Conservation (phyloP, 2,113 vertebrate genomes). For the Daphoenositta chrysoptera region DNA sequence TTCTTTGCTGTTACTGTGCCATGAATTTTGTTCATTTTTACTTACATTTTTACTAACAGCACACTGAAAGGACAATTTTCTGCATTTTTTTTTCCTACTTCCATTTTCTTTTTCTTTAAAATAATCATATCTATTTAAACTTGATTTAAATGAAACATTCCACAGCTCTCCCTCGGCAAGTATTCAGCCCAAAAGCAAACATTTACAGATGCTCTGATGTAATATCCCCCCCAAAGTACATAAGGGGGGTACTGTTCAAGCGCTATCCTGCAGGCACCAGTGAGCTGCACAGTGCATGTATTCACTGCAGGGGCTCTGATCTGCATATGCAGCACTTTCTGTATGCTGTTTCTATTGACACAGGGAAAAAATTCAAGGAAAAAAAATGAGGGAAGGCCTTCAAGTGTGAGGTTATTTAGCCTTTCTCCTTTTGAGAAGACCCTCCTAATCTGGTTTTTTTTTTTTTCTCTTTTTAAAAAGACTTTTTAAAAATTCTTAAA, state of each 20-base stretch:
- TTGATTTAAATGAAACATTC: conserved; percentile 4
- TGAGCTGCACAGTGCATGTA: neutral
- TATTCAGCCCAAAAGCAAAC: conserved; percentile 39
- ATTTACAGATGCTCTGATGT: conserved; percentile 44
- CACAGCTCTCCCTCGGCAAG: neutral
- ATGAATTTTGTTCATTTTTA: neutral
- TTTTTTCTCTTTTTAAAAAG: neutral
- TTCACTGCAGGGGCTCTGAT: conserved; percentile 31
- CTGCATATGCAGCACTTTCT: conserved; percentile 26
- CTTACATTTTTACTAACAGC: neutral
- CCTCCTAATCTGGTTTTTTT: neutral
- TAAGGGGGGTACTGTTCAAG: conserved; percentile 21
- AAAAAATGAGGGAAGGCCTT: neutral
- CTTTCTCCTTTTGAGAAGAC: neutral
- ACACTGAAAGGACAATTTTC: neutral
- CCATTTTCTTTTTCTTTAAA: neutral
- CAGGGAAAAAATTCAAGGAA: neutral
- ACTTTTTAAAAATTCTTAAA: neutral
- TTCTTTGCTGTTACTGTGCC: neutral
- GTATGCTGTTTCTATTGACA: neutral
- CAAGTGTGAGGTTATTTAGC: neutral
- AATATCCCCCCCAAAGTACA: neutral
- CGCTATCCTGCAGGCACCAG: neutral
- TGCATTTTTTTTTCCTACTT: neutral
- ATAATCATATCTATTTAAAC: conserved; percentile 1